Conservation (phyloP, 1,140 invertebrate species). For the Schlechtendalia chinensis region DNA sequence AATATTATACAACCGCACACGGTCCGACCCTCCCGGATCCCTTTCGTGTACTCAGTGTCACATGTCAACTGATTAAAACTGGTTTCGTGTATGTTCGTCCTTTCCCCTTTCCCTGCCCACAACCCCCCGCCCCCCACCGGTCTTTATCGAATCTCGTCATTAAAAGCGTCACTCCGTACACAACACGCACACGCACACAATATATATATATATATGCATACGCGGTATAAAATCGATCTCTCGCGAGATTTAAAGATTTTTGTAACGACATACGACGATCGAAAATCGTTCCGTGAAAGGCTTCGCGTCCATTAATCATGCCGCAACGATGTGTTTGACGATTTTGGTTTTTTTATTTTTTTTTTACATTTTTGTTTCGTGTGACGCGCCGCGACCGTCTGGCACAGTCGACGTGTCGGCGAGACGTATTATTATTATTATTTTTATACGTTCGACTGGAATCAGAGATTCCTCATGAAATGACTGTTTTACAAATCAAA, state of each 20-base stretch:
- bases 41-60: conserved; percentile 49
- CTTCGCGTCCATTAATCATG: conserved; percentile 42
- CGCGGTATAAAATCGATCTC: conserved; percentile 23
- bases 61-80: conserved; percentile 50
- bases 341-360: conserved; percentile 27
- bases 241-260: conserved; percentile 26
- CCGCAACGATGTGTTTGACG: conserved; percentile 7
- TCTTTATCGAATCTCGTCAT: conserved; percentile 43
- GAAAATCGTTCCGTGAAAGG: conserved; percentile 26
- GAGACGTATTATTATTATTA: background rate
- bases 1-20: conserved; percentile 49
- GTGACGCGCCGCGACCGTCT: background rate
- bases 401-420: conserved; percentile 15
- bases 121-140: background rate
- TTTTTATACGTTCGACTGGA: background rate
- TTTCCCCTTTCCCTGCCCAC: too few species aligned
- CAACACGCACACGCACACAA: too few species aligned
- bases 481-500: too few species aligned
- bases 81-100: conserved; percentile 10
- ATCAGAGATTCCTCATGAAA: too few species aligned
- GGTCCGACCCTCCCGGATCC: background rate
- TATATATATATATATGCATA: too few species aligned
- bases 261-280: background rate
- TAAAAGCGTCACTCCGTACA: conserved; percentile 36
- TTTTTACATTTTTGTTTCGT: background rate